These are phyloP conservation scores for Leptopilina boulardi DNA, from an alignment of 1,140 invertebrate genomes.

Conservation along the genomic window DNA sequence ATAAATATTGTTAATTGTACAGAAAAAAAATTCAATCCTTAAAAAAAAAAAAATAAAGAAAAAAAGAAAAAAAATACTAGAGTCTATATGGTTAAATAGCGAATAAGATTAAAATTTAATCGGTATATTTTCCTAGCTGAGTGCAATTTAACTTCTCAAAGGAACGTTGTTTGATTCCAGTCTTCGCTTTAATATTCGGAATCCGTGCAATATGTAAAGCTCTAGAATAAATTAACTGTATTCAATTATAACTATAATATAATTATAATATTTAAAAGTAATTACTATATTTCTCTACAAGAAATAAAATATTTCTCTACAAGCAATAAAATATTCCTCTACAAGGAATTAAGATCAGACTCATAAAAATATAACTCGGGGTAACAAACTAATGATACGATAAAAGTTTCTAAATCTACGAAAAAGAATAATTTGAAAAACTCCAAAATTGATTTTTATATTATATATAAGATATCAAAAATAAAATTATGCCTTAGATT, in stretches of 20 bases:
- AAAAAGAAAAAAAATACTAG: conserved; percentile 1
- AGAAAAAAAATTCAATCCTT: conserved; percentile 34
- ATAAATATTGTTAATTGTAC: conserved; percentile 56
- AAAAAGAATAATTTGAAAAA: not conserved
- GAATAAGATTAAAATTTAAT: conserved; percentile 45
- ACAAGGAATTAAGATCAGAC: not conserved
- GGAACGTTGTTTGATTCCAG: conserved; percentile 16
- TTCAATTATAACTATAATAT: not conserved
- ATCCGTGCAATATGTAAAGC: conserved; percentile 21
- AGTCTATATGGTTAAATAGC: conserved; percentile 28
- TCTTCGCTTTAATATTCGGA: conserved; percentile 19
- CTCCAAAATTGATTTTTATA: too few species aligned
- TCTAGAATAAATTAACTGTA: conserved; percentile 14
- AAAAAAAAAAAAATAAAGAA: not conserved
- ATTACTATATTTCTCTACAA: not conserved
- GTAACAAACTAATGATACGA: conserved; percentile 7
- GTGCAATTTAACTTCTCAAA: conserved; percentile 54
- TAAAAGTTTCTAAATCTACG: not conserved
- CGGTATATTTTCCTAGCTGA: conserved; percentile 64
- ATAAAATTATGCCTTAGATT: conserved; percentile 11
- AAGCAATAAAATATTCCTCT: too few species aligned
- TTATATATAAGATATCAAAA: too few species aligned
- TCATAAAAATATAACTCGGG: not conserved
- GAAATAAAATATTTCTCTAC: not conserved
- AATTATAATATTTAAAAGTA: not conserved